Conservation (phyloP, 2,888 invertebrate genomes). For the Morpho achilles region DNA sequence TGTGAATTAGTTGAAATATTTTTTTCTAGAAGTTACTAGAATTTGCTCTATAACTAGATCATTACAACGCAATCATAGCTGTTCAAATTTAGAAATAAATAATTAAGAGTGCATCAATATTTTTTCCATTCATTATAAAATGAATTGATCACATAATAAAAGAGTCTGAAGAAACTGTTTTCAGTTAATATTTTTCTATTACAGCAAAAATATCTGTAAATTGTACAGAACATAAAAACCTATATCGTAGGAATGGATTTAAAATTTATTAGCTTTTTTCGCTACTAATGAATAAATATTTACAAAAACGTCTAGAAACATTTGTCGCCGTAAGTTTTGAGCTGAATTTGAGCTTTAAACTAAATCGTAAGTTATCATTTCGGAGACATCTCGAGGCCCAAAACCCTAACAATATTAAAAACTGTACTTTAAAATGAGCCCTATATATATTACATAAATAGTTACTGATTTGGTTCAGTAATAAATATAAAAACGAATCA, state of each 20-base stretch:
- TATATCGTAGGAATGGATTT: slow-evolving; percentile 62
- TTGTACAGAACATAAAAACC: slow-evolving; percentile 48
- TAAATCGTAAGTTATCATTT: slow-evolving; percentile 40
- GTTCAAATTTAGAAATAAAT: too few relatives aligned
- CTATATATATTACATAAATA: slow-evolving; percentile 14
- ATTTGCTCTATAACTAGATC: too few relatives aligned
- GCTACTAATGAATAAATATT: slow-evolving; percentile 48
- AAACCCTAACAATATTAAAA: slow-evolving; percentile 7
- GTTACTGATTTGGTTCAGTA: slow-evolving; percentile 18
- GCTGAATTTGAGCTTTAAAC: slow-evolving; percentile 76
- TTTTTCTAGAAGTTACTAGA: too few relatives aligned
- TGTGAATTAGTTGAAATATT: too few relatives aligned
- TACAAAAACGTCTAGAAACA: slow-evolving; percentile 42
- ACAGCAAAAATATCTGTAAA: slow-evolving; percentile 38
- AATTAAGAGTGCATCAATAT: too few relatives aligned
- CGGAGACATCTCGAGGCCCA: slow-evolving; percentile 6
- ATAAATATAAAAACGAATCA: not conserved
- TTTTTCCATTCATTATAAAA: too few relatives aligned
- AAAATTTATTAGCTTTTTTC: slow-evolving; percentile 38
- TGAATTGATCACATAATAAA: too few relatives aligned
- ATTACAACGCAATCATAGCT: too few relatives aligned
- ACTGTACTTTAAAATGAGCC: slow-evolving; percentile 52
- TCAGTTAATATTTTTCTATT: too few relatives aligned
- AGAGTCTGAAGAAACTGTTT: too few relatives aligned
- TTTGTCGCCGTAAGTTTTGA: slow-evolving; percentile 49